These are phyloP conservation scores for Gymnogyps californianus DNA, from an alignment of 2,113 vertebrate species.

Conservation along the genomic window DNA sequence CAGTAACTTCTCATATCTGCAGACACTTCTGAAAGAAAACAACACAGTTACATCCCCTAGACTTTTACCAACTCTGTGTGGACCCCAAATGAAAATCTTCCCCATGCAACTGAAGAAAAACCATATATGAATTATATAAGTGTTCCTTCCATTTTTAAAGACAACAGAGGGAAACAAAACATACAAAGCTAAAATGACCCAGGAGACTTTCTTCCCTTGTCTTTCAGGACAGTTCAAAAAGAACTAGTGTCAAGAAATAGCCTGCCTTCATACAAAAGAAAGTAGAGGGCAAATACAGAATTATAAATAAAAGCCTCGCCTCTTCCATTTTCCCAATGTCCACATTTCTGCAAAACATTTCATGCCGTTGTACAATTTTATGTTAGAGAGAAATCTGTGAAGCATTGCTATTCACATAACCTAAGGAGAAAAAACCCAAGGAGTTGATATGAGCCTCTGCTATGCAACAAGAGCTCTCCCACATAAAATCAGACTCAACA, in stretches of 20 bases:
- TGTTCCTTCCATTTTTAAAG: not conserved
- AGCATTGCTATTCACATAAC: not conserved
- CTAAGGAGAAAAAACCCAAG: not conserved
- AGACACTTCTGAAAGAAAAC: not conserved
- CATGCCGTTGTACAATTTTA: not conserved
- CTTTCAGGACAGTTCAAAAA: constrained; percentile 23
- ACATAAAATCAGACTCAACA: constrained; percentile 18
- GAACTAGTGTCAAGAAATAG: not conserved
- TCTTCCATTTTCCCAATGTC: not conserved
- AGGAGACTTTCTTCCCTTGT: not conserved
- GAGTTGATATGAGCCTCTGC: not conserved
- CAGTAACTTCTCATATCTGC: not conserved
- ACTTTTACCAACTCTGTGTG: not conserved
- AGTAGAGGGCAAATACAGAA: not conserved
- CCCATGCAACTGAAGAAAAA: not conserved
- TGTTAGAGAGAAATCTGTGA: not conserved
- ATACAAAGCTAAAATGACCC: not conserved
- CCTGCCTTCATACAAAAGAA: not conserved
- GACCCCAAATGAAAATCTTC: not conserved
- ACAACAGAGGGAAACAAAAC: not conserved
- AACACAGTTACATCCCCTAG: not conserved
- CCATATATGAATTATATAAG: not conserved
- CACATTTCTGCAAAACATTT: not conserved
- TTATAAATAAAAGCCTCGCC: not conserved
- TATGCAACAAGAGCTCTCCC: not conserved